Percentiles rank a stretch among this genome's conserved stretches.
These are phyloP conservation scores for Galago senegalensis DNA, from an alignment of 2,797 vertebrate genomes.

Conservation along the genomic window DNA sequence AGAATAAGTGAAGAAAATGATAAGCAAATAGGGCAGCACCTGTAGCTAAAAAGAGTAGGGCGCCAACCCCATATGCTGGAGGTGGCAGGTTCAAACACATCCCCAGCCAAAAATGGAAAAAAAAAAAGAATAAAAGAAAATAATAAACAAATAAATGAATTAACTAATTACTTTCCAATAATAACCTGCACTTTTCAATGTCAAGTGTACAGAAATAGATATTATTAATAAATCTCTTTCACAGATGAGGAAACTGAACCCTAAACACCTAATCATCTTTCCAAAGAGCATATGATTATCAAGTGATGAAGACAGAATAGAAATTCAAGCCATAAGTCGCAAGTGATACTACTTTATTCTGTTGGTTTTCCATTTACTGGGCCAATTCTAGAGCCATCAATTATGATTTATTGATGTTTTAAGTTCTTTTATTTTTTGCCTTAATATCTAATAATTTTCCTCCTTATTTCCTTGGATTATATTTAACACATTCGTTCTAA, in stretches of 20 bases:
- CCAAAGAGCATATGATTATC: background rate
- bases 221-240: background rate
- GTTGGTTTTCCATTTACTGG: background rate
- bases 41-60: no score
- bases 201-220: background rate
- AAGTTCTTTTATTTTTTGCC: background rate
- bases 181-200: background rate
- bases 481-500: background rate
- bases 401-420: background rate
- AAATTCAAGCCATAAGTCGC: background rate
- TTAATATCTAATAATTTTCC: background rate
- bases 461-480: background rate
- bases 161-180: background rate
- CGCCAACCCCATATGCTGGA: no score
- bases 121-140: background rate
- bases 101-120: background rate
- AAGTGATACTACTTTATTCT: background rate
- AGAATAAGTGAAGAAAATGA: background rate
- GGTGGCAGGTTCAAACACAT: no score
- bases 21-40: no score
- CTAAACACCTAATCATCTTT: background rate
- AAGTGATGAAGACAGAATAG: background rate
- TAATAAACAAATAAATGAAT: background rate
- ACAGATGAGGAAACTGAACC: background rate
- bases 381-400: no score